Percentiles rank a stretch among this genome's conserved stretches.
Evolutionary conservation across 2,888 invertebrate genomes (phyloP).

Genomic region (Eupelmus urozonus): DNA sequence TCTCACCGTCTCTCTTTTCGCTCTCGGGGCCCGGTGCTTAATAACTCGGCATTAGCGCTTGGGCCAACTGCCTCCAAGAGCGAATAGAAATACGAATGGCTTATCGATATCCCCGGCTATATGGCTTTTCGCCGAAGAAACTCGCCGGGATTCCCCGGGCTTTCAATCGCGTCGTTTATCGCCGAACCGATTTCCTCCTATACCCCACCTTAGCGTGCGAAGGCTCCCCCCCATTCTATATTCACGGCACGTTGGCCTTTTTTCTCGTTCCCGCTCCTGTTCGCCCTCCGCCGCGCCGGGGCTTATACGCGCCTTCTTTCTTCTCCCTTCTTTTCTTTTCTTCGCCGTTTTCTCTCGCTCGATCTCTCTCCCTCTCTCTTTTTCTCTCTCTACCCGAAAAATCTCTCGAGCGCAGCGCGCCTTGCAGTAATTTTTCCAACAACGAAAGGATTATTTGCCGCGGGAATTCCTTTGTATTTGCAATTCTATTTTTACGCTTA

Average conservation of each 20-base stretch:
- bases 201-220: background rate
- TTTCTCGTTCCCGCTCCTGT: constrained; percentile 56
- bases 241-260: constrained; percentile 69
- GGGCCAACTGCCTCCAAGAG: constrained; percentile 43
- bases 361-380: background rate
- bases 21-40: constrained; percentile 50
- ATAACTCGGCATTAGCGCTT: constrained; percentile 64
- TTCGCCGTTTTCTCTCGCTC: no score
- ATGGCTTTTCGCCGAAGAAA: constrained; percentile 55
- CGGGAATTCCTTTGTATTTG: background rate
- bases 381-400: constrained; percentile 24
- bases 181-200: constrained; percentile 67
- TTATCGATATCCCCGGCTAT: constrained; percentile 65
- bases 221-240: constrained; percentile 71
- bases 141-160: constrained; percentile 62
- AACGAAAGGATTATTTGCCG: constrained; percentile 9
- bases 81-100: constrained; percentile 67
- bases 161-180: constrained; percentile 72
- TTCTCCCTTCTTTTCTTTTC: background rate
- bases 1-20: constrained; percentile 16
- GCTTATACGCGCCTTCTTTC: constrained; percentile 47
- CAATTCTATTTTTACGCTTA: background rate
- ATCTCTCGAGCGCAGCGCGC: constrained; percentile 38
- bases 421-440: constrained; percentile 33
- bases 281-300: constrained; percentile 33